Conservation (phyloP, 2,888 invertebrate species). For the Caenorhabditis sinica region DNA sequence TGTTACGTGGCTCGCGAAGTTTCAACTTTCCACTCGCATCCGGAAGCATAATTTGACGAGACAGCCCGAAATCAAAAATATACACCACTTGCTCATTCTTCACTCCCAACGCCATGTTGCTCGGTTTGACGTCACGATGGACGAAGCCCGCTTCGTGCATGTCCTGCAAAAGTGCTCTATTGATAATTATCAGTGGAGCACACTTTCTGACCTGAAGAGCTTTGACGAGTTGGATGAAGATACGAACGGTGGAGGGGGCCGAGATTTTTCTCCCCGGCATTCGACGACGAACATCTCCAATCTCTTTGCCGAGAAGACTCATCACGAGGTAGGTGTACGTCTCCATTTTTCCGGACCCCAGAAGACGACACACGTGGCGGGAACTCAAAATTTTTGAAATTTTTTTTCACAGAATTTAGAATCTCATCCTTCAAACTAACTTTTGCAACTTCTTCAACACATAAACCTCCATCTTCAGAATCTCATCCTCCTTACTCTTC, state of each 20-base stretch:
- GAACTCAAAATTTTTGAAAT: conserved; percentile 54
- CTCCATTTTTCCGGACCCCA: conserved; percentile 72
- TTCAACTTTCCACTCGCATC: conserved; percentile 90
- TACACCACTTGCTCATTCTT: conserved; percentile 71
- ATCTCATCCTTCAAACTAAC: conserved; percentile 9
- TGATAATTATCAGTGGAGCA: neutral
- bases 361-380: conserved; percentile 74
- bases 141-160: conserved; percentile 79
- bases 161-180: conserved; percentile 68
- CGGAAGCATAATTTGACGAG: conserved; percentile 76
- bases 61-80: conserved; percentile 81
- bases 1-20: conserved; percentile 77
- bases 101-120: conserved; percentile 77
- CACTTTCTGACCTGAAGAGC: conserved; percentile 41
- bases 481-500: conserved; percentile 78
- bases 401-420: neutral
- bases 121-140: conserved; percentile 79
- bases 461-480: conserved; percentile 81
- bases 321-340: conserved; percentile 78
- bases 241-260: conserved; percentile 66
- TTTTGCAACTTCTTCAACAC: conserved; percentile 76
- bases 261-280: conserved; percentile 73
- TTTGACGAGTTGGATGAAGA: conserved; percentile 74
- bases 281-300: conserved; percentile 75
- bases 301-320: conserved; percentile 79